Evolutionary conservation across 2,888 invertebrate species (phyloP).

Genomic region (Rhynchonema sp.): DNA sequence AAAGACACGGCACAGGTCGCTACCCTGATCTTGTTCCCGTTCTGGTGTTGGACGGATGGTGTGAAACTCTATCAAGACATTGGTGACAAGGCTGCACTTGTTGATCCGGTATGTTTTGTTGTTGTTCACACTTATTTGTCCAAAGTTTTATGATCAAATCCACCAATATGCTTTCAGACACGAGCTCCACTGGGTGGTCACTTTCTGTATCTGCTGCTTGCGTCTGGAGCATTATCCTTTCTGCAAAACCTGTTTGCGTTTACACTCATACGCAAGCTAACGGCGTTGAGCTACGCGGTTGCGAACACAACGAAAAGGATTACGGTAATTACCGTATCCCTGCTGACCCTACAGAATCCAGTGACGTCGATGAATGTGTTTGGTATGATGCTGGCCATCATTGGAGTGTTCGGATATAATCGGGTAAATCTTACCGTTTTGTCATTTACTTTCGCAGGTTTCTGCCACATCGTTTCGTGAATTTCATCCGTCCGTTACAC

Average conservation of each 20-base stretch:
- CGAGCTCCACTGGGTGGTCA: slow-evolving; percentile 57
- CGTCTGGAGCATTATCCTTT: slow-evolving; percentile 61
- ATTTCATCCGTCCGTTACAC: too few species aligned
- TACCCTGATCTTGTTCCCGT: slow-evolving; percentile 52
- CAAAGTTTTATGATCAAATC: too few species aligned
- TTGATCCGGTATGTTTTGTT: too few species aligned
- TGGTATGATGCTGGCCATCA: slow-evolving; percentile 72
- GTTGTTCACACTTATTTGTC: too few species aligned
- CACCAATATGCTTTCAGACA: slow-evolving; percentile 47
- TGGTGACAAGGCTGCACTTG: too few species aligned
- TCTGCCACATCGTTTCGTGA: too few species aligned
- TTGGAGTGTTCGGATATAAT: slow-evolving; percentile 75
- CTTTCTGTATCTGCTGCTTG: slow-evolving; percentile 55
- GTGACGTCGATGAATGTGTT: slow-evolving; percentile 63
- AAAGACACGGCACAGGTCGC: slow-evolving; percentile 58
- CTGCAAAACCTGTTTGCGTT: slow-evolving; percentile 85
- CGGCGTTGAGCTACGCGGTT: slow-evolving; percentile 85
- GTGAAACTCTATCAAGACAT: slow-evolving; percentile 6
- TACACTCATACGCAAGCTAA: slow-evolving; percentile 63
- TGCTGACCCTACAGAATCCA: slow-evolving; percentile 69
- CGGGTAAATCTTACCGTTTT: too few species aligned
- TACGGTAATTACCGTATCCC: slow-evolving; percentile 66
- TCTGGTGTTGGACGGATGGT: slow-evolving; percentile 57
- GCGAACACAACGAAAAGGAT: slow-evolving; percentile 84
- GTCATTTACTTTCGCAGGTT: too few species aligned